These are phyloP conservation scores for Rhabdophis nuchalis DNA, from an alignment of 2,797 vertebrate genomes.

Conservation along the genomic window DNA sequence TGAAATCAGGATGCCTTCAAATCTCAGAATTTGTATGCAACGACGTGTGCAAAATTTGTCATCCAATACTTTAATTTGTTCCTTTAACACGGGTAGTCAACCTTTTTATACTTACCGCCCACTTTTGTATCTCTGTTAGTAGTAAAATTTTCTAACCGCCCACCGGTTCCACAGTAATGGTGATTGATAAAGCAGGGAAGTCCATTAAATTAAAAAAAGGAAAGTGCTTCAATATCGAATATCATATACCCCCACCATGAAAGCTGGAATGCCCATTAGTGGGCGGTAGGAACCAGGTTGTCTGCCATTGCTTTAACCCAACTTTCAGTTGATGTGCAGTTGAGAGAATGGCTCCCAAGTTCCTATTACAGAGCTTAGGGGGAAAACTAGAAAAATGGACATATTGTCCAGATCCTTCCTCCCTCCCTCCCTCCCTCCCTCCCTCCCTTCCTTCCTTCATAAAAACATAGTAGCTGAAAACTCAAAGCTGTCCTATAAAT, in stretches of 20 bases:
- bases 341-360: not conserved
- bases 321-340: not conserved
- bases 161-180: too few relatives aligned
- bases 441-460: not conserved
- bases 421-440: not conserved
- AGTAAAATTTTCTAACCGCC: too few relatives aligned
- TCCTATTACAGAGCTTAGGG: not conserved
- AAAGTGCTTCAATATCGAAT: too few relatives aligned
- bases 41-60: not conserved
- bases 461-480: not conserved
- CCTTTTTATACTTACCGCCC: too few relatives aligned
- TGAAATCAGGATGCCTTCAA: not conserved
- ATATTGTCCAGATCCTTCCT: not conserved
- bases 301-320: not conserved
- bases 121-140: too few relatives aligned
- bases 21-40: not conserved
- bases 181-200: too few relatives aligned
- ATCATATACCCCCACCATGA: too few relatives aligned
- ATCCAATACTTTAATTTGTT: not conserved
- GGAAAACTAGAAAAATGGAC: not conserved
- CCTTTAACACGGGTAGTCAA: not conserved
- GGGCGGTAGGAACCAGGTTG: too few relatives aligned
- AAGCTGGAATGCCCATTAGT: too few relatives aligned
- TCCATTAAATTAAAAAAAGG: too few relatives aligned
- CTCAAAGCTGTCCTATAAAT: not conserved